Base-by-base conservation (phyloP, 1,140 invertebrate genomes). In the Tetragonula clypearis region DNA sequence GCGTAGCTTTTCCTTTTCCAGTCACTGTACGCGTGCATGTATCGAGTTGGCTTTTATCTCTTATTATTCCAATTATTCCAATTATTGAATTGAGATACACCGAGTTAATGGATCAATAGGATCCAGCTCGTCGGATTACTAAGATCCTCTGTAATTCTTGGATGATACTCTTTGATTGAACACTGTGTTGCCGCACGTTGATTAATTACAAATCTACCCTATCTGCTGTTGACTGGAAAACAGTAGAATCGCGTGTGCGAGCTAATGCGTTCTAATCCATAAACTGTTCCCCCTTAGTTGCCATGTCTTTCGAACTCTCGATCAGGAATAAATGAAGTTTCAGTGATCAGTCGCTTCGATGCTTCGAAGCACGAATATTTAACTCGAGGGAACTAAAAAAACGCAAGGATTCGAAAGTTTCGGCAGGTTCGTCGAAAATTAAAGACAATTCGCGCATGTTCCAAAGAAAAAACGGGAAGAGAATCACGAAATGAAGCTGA, bases 81-180 rank as follows among this genome's bases (percentile, higher is more conserved):
- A 30, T 26, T 26, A 5, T 41, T 41, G 5, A 14, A 60, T 60
- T 49, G 11, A 9, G 26, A 19, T 21, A 21, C 8, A 17, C 9
- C 35, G 11, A n/a, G 1, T 11, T 49, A 77, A 62, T 62, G 15
- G 15, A 35, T 35, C 3, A 35, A 35, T 35, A 35, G 35, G 35
- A 35, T 26, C 19, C 41, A 35, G 12, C 65, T 21, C 12, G 0
- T 8, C 1, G 3, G 21, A 1, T 6, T 78, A 78, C 53, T 78
- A 11, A n/a, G 35, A 49, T 26, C 35, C 35, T n/a, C 60, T 65
- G 17, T 65, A 53, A 78, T 78, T 78, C 41, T 65, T 65, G 58
- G 58, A 49, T n/a, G n/a, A 26, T 65, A 41, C 6, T 49, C 41
- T 78, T 78, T 78, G 60, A 78, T 78, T 26, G n/a, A 78, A n/a